These are phyloP conservation scores for Anagyrus pseudococci DNA, from an alignment of 2,888 invertebrate species.

Conservation along the genomic window DNA sequence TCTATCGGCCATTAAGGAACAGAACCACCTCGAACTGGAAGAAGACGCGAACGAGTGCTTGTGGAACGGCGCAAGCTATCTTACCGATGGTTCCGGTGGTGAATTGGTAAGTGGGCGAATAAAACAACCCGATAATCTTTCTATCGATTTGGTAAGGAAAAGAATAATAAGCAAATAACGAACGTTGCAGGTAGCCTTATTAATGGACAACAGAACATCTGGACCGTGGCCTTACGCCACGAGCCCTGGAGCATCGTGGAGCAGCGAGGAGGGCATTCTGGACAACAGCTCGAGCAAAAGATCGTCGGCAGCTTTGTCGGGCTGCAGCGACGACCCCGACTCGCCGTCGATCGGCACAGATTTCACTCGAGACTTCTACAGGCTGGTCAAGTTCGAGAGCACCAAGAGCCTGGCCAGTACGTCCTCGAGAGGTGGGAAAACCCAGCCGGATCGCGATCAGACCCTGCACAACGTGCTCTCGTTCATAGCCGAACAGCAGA, in stretches of 20 bases:
- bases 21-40: constrained; percentile 75
- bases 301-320: constrained; percentile 74
- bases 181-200: constrained; percentile 53
- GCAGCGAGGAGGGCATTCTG: constrained; percentile 63
- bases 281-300: constrained; percentile 70
- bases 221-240: constrained; percentile 72
- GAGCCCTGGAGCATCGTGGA: constrained; percentile 64
- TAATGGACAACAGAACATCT: constrained; percentile 64
- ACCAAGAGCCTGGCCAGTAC: constrained; percentile 80
- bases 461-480: constrained; percentile 76
- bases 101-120: constrained; percentile 66
- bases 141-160: background rate
- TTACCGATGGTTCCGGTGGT: constrained; percentile 71
- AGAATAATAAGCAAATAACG: background rate
- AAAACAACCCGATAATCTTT: background rate
- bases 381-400: constrained; percentile 81
- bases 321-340: constrained; percentile 71
- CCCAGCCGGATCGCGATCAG: constrained; percentile 71
- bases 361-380: constrained; percentile 81
- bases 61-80: constrained; percentile 78
- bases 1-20: constrained; percentile 77
- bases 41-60: constrained; percentile 77
- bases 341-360: constrained; percentile 74
- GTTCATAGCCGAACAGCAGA: constrained; percentile 80
- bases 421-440: constrained; percentile 70